A percentile compares a stretch with the other conserved stretches of the same genome.
These are phyloP conservation scores for Biston betularia DNA, from an alignment of 2,888 invertebrate species.

Conservation along the genomic window DNA sequence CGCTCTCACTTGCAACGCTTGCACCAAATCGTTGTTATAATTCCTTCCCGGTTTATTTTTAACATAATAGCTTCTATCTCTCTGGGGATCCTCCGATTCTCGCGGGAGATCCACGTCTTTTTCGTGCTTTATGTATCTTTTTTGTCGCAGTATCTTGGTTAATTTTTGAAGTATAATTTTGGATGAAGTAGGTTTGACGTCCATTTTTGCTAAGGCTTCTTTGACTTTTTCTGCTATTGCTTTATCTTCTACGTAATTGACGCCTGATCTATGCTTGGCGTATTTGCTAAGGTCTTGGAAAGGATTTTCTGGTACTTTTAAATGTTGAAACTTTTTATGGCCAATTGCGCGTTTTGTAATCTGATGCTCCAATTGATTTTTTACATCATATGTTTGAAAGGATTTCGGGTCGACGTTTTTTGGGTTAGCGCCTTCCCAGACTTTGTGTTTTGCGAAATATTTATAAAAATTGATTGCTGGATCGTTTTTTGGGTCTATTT, in stretches of 20 bases:
- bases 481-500: slow-evolving; percentile 35
- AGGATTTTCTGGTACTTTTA: slow-evolving; percentile 51
- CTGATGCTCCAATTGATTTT: slow-evolving; percentile 52
- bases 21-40: slow-evolving; percentile 48
- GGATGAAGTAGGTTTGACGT: slow-evolving; percentile 13
- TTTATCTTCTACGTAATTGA: slow-evolving; percentile 48
- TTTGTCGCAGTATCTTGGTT: slow-evolving; percentile 20
- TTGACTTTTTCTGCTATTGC: slow-evolving; percentile 48
- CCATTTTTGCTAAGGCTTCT: slow-evolving; percentile 47
- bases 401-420: slow-evolving; percentile 33
- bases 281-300: slow-evolving; percentile 50
- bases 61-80: slow-evolving; percentile 67
- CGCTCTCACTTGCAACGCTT: slow-evolving; percentile 56
- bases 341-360: slow-evolving; percentile 52
- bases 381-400: slow-evolving; percentile 50
- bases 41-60: slow-evolving; percentile 64
- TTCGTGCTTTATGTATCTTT: slow-evolving; percentile 51
- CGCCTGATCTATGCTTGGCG: slow-evolving; percentile 47
- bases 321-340: slow-evolving; percentile 38
- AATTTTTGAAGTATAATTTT: slow-evolving; percentile 24
- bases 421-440: slow-evolving; percentile 64
- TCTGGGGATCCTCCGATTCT: slow-evolving; percentile 54
- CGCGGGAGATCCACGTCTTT: slow-evolving; percentile 52
- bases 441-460: slow-evolving; percentile 71
- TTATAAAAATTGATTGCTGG: slow-evolving; percentile 60